phyloP scores from a whole-genome alignment of 2,797 vertebrate species.

The Tolypeutes matacus region DNA sequence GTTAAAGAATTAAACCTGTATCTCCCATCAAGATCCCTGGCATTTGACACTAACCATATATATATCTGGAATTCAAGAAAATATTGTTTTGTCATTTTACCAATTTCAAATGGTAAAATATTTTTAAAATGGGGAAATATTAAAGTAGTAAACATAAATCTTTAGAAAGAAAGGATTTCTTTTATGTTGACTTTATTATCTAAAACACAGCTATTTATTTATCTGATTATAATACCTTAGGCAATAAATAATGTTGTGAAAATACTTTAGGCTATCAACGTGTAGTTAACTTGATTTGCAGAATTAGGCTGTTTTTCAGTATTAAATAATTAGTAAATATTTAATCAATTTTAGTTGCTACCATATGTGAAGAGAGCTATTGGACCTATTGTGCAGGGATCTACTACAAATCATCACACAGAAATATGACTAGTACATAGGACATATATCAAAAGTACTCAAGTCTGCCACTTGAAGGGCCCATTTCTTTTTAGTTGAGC shows the following conservation, averaged over 20 bases:
- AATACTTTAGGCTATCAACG: neutral
- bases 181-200: conserved; percentile 1
- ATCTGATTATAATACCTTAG: neutral
- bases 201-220: neutral
- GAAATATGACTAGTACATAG: neutral
- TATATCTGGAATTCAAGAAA: conserved; percentile 27
- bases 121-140: neutral
- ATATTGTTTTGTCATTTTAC: conserved; percentile 9
- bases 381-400: neutral
- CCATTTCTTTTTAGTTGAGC: neutral
- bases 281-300: neutral
- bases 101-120: conserved; percentile 5
- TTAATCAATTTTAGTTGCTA: neutral
- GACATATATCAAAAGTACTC: neutral
- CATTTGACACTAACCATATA: neutral
- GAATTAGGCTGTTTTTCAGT: neutral
- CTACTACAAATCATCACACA: neutral
- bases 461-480: neutral
- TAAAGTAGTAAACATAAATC: conserved; percentile 2
- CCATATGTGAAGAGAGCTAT: neutral
- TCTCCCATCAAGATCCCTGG: neutral
- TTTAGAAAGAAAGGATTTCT: conserved; percentile 8
- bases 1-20: neutral
- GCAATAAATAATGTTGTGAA: neutral
- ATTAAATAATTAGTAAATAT: neutral